Base-by-base conservation (phyloP, 2,113 vertebrate species). In the Mirounga angustirostris region DNA sequence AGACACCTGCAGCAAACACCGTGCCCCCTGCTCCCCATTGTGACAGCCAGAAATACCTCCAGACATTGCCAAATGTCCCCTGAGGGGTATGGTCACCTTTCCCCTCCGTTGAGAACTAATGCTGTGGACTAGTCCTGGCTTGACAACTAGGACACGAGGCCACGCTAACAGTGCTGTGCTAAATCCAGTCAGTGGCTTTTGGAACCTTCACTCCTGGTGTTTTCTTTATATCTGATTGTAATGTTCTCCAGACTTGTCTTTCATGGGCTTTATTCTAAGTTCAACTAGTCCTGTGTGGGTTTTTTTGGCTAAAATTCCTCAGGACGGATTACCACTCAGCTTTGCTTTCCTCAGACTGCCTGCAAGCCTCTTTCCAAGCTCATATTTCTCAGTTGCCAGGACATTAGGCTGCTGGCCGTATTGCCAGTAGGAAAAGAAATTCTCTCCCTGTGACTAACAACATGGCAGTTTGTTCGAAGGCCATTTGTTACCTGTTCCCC, bases 371-470 rank as follows among this genome's bases (percentile, higher is more conserved):
- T 97, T 98, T 95, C 71, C 93, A 97, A 71, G 94, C 92, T 97
- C 96, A 14, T 98, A 5, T 97, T 98, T 98, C 95, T 97, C 96
- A 63, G 86, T 69, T 97, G 97, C 91, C 89, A 97, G 81, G 91
- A 87, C 79, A 86, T 97, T 43, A 94, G 94, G 40, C 67, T 97
- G 52, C 65, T 83, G 93, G 54, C 86, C 97, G 21, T 56, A 88
- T 46, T 89, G 65, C 84, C 93, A 94, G 73, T 54, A 94, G 61
- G 94, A 80, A 97, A 97, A 92, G 92, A 90, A 82, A 96, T 92
- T 67, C 79, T 89, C 81, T 94, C 79, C 40, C 90, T 21, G 14
- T 80, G 93, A 95, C 69, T 92, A 61, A 61, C 78, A 89, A 28
- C 61, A 46, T 59, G 91, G 80, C 94, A 71, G 36, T 92, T 65